A percentile compares a stretch with the other conserved stretches of the same genome.
Conservation (phyloP, 2,113 vertebrate genomes). For the Neotragus pygmaeus region DNA sequence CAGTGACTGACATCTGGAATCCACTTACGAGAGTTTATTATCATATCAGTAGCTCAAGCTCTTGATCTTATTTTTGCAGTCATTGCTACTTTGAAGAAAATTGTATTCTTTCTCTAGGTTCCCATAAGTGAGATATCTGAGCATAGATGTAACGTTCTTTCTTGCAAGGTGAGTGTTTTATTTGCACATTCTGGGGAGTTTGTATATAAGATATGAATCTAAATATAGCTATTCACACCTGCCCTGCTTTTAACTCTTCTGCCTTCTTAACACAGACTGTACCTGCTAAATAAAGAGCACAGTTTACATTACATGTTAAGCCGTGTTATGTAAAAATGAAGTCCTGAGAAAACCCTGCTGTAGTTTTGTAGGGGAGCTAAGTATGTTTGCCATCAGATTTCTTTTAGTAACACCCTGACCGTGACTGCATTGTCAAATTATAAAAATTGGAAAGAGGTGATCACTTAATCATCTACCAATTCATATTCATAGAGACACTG, state of each 20-base stretch:
- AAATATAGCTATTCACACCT: not conserved
- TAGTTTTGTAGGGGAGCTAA: not conserved
- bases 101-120: not conserved
- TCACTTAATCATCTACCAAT: not conserved
- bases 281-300: not conserved
- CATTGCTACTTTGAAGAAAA: not conserved
- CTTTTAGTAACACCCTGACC: not conserved
- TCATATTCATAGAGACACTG: not conserved
- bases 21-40: not conserved
- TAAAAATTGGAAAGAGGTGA: not conserved
- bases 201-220: not conserved
- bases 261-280: not conserved
- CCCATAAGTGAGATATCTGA: not conserved
- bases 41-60: not conserved
- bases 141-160: not conserved
- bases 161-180: not conserved
- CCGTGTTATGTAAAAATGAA: not conserved
- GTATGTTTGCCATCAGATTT: not conserved
- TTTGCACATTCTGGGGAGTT: not conserved
- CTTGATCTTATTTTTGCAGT: not conserved
- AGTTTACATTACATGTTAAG: not conserved
- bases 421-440: not conserved
- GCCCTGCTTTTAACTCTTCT: not conserved
- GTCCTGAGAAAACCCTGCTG: not conserved
- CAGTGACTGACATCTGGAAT: not conserved